Percentiles rank a stretch among this genome's conserved stretches.
Evolutionary conservation across 2,888 invertebrate genomes (phyloP).

Genomic region (Podotricha telesiphe): DNA sequence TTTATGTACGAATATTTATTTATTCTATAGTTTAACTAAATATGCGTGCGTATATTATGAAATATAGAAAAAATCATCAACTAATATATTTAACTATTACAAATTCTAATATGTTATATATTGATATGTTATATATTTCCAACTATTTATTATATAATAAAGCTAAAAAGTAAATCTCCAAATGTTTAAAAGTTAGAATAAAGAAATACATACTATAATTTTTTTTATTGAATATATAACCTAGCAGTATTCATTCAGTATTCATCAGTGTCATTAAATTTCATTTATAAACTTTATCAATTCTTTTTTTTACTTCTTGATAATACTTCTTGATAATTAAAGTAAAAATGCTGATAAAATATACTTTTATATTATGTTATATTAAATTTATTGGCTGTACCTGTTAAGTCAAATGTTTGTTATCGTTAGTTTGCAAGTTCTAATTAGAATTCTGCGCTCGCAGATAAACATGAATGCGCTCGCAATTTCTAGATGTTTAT

Average conservation of each 20-base stretch:
- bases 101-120: neutral
- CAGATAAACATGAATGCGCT: constrained; percentile 30
- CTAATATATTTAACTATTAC: neutral
- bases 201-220: constrained; percentile 11
- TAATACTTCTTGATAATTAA: neutral
- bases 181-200: constrained; percentile 12
- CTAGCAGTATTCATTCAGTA: neutral
- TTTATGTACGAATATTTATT: neutral
- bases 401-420: neutral
- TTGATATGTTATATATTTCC: neutral
- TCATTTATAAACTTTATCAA: neutral
- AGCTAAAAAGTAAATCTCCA: constrained; percentile 16
- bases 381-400: constrained; percentile 1
- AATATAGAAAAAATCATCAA: too few species aligned
- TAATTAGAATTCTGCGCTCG: constrained; percentile 59
- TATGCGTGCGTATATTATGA: too few species aligned
- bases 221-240: constrained; percentile 17
- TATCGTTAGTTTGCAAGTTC: constrained; percentile 51
- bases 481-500: constrained; percentile 25
- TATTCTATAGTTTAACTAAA: neutral
- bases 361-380: neutral
- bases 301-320: neutral
- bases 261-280: too few species aligned
- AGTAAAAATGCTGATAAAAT: neutral
- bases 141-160: neutral